Evolutionary conservation across 2,888 invertebrate genomes (phyloP).

Genomic region (Tenthredo mesomela): DNA sequence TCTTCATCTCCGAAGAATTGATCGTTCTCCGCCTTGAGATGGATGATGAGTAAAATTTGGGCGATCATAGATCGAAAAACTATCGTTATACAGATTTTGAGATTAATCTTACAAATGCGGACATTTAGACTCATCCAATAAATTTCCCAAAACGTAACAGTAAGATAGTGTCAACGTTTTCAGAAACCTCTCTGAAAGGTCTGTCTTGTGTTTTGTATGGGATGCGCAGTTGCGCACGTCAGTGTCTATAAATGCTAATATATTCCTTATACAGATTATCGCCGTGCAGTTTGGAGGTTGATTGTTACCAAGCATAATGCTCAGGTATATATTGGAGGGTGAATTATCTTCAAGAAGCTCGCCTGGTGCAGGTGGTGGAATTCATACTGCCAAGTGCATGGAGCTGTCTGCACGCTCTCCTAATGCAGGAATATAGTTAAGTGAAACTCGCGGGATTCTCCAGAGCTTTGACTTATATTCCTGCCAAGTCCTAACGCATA

Average conservation of each 20-base stretch:
- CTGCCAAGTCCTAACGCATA: background rate
- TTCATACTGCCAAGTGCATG: conserved; percentile 22
- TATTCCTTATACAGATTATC: background rate
- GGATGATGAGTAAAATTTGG: too few species aligned
- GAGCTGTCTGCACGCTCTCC: background rate
- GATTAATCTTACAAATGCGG: too few species aligned
- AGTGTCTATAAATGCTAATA: background rate
- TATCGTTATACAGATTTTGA: too few species aligned
- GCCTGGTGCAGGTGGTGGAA: background rate
- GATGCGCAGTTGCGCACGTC: background rate
- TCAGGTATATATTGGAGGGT: background rate
- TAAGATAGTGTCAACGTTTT: too few species aligned
- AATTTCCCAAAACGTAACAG: too few species aligned
- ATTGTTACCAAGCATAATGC: background rate
- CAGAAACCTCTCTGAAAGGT: too few species aligned
- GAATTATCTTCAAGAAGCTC: background rate
- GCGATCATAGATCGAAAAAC: too few species aligned
- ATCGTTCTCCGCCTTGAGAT: too few species aligned
- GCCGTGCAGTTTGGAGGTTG: background rate
- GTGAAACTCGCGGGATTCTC: background rate
- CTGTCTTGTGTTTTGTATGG: too few species aligned
- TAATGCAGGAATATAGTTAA: background rate
- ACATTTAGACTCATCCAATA: too few species aligned
- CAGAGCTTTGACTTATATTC: background rate
- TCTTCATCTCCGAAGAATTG: too few species aligned